Evolutionary conservation across 2,113 vertebrate species (phyloP).

Genomic region (Anoura caudifer): DNA sequence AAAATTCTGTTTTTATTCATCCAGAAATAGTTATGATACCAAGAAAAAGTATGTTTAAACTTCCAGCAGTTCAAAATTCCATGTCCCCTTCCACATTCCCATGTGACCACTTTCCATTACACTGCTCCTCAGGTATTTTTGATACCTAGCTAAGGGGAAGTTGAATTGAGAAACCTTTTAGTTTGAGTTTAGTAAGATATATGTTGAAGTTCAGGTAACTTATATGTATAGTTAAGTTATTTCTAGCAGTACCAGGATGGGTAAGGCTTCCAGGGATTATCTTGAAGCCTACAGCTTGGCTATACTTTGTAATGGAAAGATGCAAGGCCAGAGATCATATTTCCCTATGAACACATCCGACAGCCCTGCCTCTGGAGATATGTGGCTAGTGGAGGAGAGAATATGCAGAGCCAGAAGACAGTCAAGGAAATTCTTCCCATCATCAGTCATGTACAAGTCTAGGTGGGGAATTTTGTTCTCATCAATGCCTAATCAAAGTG

Average conservation of each 20-base stretch:
- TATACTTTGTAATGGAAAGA: not conserved
- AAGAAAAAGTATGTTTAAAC: constrained; percentile 1
- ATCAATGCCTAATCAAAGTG: not conserved
- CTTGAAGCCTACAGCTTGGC: rapidly evolving
- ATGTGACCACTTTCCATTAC: not conserved
- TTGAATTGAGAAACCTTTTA: not conserved
- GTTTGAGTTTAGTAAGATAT: not conserved
- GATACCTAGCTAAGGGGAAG: not conserved
- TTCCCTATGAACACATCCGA: not conserved
- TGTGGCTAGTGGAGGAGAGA: not conserved
- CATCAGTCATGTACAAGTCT: not conserved
- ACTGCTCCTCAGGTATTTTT: not conserved
- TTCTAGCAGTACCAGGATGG: not conserved
- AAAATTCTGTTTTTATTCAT: not conserved
- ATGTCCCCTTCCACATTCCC: not conserved
- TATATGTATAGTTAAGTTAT: not conserved
- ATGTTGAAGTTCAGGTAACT: not conserved
- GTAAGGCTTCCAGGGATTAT: not conserved
- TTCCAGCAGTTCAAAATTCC: not conserved
- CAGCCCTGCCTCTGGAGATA: not conserved
- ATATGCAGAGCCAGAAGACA: not conserved
- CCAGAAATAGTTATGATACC: not conserved
- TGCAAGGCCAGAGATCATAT: not conserved
- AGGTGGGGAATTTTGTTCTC: not conserved
- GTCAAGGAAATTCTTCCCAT: not conserved